These are phyloP conservation scores for Ranitomeya imitator DNA, from an alignment of 2,113 vertebrate genomes.

Conservation along the genomic window DNA sequence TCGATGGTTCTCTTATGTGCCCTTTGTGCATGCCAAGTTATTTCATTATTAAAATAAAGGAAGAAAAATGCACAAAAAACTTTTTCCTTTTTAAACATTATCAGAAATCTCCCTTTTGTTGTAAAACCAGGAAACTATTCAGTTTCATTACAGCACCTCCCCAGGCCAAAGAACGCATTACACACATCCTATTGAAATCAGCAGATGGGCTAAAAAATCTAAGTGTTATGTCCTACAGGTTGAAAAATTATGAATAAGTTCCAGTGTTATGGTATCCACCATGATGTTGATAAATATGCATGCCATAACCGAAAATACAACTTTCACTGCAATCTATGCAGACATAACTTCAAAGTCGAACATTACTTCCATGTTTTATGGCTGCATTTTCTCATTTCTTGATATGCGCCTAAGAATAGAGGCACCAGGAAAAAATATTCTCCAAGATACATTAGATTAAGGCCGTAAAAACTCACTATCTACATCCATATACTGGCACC, in stretches of 20 bases:
- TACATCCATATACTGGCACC: constrained; percentile 33
- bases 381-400: not conserved
- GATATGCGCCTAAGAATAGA: constrained; percentile 6
- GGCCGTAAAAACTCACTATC: constrained; percentile 48
- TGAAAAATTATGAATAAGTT: not conserved
- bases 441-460: constrained; percentile 34
- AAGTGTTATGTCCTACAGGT: not conserved
- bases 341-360: not conserved
- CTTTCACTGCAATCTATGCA: not conserved
- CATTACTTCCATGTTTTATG: not conserved
- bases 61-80: no score
- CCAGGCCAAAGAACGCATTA: not conserved
- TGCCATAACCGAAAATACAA: not conserved
- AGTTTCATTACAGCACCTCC: not conserved
- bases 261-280: not conserved
- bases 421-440: constrained; percentile 29
- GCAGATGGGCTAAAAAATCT: not conserved
- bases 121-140: not conserved
- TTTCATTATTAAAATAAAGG: not conserved
- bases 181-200: not conserved
- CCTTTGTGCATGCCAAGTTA: not conserved
- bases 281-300: not conserved
- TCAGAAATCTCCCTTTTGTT: no score
- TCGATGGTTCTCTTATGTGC: not conserved
- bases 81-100: no score